phyloP scores from a whole-genome alignment of 1,140 invertebrate species.

The Nebria ingens region DNA sequence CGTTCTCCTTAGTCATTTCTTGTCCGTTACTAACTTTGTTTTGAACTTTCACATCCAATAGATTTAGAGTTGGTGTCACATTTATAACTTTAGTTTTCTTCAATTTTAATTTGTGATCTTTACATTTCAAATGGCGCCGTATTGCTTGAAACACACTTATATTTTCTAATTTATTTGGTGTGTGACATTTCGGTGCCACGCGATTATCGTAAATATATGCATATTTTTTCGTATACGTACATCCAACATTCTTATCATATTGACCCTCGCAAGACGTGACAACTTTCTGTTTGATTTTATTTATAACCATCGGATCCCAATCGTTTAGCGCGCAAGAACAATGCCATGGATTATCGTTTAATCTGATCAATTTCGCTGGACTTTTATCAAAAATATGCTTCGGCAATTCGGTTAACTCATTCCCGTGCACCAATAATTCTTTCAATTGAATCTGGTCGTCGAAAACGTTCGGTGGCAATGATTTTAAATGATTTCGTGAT shows the following conservation, averaged over 20 bases:
- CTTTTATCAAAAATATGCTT: slow-evolving; percentile 43
- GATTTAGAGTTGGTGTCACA: neutral
- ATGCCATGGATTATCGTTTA: slow-evolving; percentile 59
- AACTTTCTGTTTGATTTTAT: slow-evolving; percentile 37
- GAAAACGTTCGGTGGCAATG: slow-evolving; percentile 49
- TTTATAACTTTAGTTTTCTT: slow-evolving; percentile 18
- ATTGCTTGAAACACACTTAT: slow-evolving; percentile 51
- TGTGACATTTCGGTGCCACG: slow-evolving; percentile 49
- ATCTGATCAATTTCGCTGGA: slow-evolving; percentile 41
- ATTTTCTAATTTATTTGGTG: slow-evolving; percentile 44
- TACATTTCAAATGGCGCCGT: slow-evolving; percentile 29
- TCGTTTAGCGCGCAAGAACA: slow-evolving; percentile 53
- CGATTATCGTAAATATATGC: slow-evolving; percentile 44
- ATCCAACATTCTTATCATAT: slow-evolving; percentile 34
- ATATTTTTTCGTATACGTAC: slow-evolving; percentile 24
- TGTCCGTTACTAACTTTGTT: too few relatives aligned
- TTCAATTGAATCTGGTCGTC: slow-evolving; percentile 47
- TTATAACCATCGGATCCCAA: slow-evolving; percentile 47
- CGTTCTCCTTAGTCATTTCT: too few relatives aligned
- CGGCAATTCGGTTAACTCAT: slow-evolving; percentile 46
- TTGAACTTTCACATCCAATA: too few relatives aligned
- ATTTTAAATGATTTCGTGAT: slow-evolving; percentile 47
- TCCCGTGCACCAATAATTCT: slow-evolving; percentile 50
- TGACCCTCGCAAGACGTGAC: slow-evolving; percentile 31
- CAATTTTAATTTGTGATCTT: slow-evolving; percentile 30